Percentiles rank a stretch among this genome's conserved stretches.
Evolutionary conservation across 2,113 vertebrate species (phyloP).

Genomic region (Dasyprocta punctata): DNA sequence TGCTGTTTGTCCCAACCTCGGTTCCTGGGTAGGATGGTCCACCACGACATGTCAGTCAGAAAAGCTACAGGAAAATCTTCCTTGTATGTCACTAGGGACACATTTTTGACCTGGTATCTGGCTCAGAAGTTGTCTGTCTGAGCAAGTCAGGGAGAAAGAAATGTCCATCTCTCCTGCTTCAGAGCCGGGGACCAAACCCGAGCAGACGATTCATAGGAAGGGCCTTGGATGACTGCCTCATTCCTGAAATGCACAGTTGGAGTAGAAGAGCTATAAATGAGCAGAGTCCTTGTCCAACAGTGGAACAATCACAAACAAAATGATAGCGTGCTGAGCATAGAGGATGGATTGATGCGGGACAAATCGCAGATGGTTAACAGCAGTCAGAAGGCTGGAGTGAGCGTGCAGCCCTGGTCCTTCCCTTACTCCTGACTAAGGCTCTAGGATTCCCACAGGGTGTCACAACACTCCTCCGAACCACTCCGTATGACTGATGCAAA

Average conservation of each 20-base stretch:
- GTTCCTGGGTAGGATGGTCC: rapidly evolving
- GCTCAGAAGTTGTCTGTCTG: background rate
- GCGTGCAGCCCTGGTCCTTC: background rate
- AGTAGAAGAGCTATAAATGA: background rate
- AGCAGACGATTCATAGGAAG: rapidly evolving
- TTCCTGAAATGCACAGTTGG: no score
- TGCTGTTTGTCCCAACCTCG: background rate
- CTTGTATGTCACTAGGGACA: no score
- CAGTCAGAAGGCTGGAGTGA: background rate
- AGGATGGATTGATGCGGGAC: rapidly evolving
- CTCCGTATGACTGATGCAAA: background rate
- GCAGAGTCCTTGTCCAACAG: no score
- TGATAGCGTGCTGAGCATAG: rapidly evolving
- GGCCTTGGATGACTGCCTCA: background rate
- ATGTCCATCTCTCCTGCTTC: rapidly evolving
- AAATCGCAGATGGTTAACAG: background rate
- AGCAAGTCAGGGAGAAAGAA: background rate
- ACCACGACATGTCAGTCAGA: no score
- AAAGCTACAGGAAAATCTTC: background rate
- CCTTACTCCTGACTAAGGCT: rapidly evolving
- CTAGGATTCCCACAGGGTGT: rapidly evolving
- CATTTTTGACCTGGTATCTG: background rate
- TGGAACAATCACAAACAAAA: no score
- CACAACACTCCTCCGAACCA: rapidly evolving
- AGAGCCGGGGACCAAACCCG: background rate